Conservation (phyloP, 2,888 invertebrate genomes). For the Chrysina gloriosa region DNA sequence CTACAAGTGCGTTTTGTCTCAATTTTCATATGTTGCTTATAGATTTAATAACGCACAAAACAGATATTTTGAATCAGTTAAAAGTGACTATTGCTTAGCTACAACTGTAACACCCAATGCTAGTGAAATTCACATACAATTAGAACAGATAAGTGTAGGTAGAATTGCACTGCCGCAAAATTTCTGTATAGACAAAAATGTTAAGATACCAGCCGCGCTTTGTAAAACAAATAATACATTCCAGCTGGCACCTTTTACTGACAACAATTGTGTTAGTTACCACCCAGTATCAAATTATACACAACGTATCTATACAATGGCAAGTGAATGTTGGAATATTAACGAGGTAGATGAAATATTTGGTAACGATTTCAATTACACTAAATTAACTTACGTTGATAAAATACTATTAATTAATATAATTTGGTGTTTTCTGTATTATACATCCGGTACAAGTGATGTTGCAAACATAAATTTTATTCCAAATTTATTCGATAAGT, state of each 20-base stretch:
- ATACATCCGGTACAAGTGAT: not conserved
- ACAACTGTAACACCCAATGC: not conserved
- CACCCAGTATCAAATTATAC: slow-evolving; percentile 7
- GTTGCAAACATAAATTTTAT: not conserved
- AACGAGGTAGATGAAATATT: not conserved
- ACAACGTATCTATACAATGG: not conserved
- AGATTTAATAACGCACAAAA: not conserved
- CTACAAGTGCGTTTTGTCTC: not conserved
- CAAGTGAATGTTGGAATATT: slow-evolving; percentile 3
- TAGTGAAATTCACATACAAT: not conserved
- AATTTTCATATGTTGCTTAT: not conserved
- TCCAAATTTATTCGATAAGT: not conserved
- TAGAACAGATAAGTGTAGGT: not conserved
- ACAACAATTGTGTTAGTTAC: not conserved
- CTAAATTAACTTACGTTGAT: not conserved
- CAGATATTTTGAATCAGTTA: slow-evolving; percentile 2
- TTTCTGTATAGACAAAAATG: not conserved
- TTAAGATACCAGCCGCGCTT: not conserved
- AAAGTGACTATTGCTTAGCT: slow-evolving; percentile 5
- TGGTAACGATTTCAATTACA: not conserved
- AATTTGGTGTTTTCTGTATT: not conserved
- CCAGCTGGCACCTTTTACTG: not conserved
- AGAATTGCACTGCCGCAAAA: not conserved
- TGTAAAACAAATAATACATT: not conserved
- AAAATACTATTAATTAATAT: not conserved